Evolutionary conservation across 2,797 vertebrate genomes (phyloP), one percentile per base, ranked within the genome.

Genomic region (Neoniphon sammara): DNA sequence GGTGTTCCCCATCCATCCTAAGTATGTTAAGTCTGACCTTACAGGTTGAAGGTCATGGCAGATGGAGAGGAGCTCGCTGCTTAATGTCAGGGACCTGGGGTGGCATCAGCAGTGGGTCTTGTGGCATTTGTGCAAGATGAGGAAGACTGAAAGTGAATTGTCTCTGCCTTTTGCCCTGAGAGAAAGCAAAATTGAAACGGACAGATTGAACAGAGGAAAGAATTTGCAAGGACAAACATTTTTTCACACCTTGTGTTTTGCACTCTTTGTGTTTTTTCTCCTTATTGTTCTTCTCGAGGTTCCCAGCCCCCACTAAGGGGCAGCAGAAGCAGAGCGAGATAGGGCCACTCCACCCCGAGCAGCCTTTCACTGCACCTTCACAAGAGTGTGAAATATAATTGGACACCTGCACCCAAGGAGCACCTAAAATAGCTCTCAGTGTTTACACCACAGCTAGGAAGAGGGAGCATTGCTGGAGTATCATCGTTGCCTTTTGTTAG

Each of bases 311-410:
- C 30, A 31, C 75, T 58, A 18, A 81, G 79, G 81, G 81, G 72
- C 69, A 71, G 60, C 25, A 78, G 74, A 85, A 71, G 60, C 25
- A 77, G 74, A 85, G 73, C 82, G 70, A 86, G 57, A 56, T 34
- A 4, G 54, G 62, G 74, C 75, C 70, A 75, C 70, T 81, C 59
- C 73, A 70, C 46, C 69, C 73, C 72, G 74, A 74, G 78, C 67
- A 66, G 70, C 73, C 67, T 84, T 71, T 81, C 70, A 55, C 67
- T 75, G 87, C 78, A 85, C 90, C 74, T 75, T 87, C 79, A 88
- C 85, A 83, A 76, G 78, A 85, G 87, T 91, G 89, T 90, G 87
- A 92, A 91, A 92, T 88, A 87, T 92, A 93, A 92, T 91, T 93
- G 91, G 92, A 91, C 89, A 91, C 90, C 92, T 93, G 87, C 83